These are phyloP conservation scores for Pterobdella sp. DNA, from an alignment of 2,888 invertebrate species.

Conservation along the genomic window DNA sequence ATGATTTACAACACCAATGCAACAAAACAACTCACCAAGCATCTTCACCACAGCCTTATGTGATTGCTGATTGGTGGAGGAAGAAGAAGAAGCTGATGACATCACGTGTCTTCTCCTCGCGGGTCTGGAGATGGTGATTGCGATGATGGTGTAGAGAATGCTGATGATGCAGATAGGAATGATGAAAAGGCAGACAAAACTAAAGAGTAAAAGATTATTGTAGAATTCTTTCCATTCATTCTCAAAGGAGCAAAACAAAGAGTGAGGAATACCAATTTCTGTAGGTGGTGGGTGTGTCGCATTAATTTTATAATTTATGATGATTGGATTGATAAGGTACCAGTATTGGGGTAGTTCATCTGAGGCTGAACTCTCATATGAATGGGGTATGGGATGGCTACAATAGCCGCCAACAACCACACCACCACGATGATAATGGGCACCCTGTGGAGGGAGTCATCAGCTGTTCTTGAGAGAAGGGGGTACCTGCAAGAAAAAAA, in stretches of 20 bases:
- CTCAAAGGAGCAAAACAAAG: neutral
- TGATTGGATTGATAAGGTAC: too few species aligned
- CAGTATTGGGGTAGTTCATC: conserved; percentile 7
- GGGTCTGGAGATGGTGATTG: neutral
- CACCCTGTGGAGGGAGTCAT: neutral
- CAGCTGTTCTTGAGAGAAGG: neutral
- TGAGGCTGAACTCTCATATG: neutral
- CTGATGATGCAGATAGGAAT: conserved; percentile 16
- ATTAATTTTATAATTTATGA: too few species aligned
- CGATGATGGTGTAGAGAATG: conserved; percentile 12
- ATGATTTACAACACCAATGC: too few species aligned
- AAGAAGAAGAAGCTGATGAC: neutral
- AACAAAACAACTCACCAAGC: neutral
- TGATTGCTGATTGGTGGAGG: neutral
- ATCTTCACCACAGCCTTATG: conserved; percentile 17
- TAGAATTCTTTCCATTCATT: neutral
- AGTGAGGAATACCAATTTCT: neutral
- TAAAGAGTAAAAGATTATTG: conserved; percentile 1
- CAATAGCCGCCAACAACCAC: neutral
- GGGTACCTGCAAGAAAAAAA: neutral
- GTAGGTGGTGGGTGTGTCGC: too few species aligned
- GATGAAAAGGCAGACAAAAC: conserved; percentile 14
- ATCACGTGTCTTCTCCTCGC: neutral
- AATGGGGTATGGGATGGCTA: conserved; percentile 2
- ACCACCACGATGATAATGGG: neutral